These are phyloP conservation scores for Fistularia tabacaria DNA, from an alignment of 2,797 vertebrate genomes.

Conservation along the genomic window DNA sequence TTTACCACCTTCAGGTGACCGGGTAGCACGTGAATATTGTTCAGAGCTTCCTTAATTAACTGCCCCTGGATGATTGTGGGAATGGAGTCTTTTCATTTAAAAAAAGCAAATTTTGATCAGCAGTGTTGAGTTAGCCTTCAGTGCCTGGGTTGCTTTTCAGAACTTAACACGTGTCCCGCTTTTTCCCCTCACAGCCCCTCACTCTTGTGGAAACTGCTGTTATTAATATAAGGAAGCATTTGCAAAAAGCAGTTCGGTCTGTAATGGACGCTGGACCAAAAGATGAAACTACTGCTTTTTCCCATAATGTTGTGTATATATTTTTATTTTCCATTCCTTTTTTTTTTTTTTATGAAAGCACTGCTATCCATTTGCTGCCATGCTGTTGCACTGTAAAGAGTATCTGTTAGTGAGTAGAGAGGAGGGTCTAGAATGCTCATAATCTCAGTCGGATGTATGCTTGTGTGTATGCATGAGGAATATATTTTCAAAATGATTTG, in stretches of 20 bases:
- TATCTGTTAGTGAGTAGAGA: constrained; percentile 59
- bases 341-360: constrained; percentile 68
- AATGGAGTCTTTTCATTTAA: no score
- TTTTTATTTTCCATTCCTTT: constrained; percentile 67
- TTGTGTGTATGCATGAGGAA: constrained; percentile 67
- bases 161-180: constrained; percentile 37
- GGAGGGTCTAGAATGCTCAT: constrained; percentile 59
- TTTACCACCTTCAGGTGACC: no score
- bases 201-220: constrained; percentile 66
- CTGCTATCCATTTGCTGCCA: constrained; percentile 75
- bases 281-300: constrained; percentile 69
- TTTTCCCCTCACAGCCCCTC: constrained; percentile 43
- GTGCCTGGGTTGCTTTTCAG: no score
- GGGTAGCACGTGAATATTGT: no score
- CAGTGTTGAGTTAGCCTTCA: no score
- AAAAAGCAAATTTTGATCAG: no score
- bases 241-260: constrained; percentile 66
- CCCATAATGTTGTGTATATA: constrained; percentile 67
- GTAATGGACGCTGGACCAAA: constrained; percentile 69
- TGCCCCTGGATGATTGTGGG: no score
- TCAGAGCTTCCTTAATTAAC: no score
- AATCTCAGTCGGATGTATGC: constrained; percentile 62
- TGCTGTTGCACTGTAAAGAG: constrained; percentile 74
- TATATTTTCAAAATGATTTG: constrained; percentile 57
- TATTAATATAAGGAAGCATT: constrained; percentile 61